phyloP scores from a whole-genome alignment of 2,888 invertebrate genomes.

The Eudasyphora cyanicolor region DNA sequence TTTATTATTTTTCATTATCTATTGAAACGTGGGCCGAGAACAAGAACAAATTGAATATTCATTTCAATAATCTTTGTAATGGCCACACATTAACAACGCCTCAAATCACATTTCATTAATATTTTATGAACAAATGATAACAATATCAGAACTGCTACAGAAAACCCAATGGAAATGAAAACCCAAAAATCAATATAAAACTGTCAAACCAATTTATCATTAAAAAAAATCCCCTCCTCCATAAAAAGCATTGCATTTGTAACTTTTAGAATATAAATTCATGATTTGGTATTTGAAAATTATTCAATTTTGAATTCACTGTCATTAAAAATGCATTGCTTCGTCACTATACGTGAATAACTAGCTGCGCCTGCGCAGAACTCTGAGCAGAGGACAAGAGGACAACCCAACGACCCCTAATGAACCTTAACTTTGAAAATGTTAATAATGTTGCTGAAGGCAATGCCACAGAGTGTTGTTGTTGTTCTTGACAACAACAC shows the following conservation, averaged over 20 bases:
- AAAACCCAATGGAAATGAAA: not conserved
- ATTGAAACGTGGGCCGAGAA: not conserved
- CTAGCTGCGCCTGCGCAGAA: not conserved
- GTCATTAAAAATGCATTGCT: slow-evolving; percentile 4
- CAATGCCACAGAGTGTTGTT: not conserved
- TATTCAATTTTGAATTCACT: not conserved
- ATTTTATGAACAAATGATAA: slow-evolving; percentile 23
- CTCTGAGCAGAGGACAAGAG: not conserved
- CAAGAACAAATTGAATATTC: slow-evolving; percentile 17
- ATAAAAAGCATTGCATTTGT: not conserved
- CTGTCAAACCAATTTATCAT: slow-evolving; percentile 22
- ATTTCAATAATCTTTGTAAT: slow-evolving; percentile 9
- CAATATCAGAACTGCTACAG: not conserved
- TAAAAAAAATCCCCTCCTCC: not conserved
- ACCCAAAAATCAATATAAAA: not conserved
- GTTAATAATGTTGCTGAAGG: not conserved
- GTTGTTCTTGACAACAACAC: not conserved
- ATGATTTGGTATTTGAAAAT: not conserved
- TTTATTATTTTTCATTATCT: too few species aligned
- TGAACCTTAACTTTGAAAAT: slow-evolving; percentile 17
- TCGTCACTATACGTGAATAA: not conserved
- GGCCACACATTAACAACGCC: slow-evolving; percentile 15
- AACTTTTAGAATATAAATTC: not conserved
- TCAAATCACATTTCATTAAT: not conserved
- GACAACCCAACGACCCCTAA: slow-evolving; percentile 17